phyloP scores from a whole-genome alignment of 2,113 vertebrate species.

The Ochotona curzoniae region DNA sequence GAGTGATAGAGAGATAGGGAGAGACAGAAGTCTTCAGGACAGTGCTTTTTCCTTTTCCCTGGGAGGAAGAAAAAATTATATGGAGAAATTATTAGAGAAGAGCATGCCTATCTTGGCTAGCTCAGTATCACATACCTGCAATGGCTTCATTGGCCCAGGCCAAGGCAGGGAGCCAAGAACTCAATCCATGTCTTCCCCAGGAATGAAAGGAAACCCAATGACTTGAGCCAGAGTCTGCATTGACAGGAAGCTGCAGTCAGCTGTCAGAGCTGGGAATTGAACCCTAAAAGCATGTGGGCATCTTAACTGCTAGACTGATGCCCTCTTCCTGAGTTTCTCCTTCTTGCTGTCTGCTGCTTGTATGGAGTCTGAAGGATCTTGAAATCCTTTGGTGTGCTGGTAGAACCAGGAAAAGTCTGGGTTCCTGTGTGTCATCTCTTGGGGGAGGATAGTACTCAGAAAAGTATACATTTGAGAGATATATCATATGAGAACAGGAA shows the following conservation, averaged over 20 bases:
- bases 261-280: background rate
- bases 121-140: too few relatives aligned
- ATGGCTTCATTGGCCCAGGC: too few relatives aligned
- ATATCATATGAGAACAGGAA: background rate
- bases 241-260: too few relatives aligned
- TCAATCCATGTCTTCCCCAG: too few relatives aligned
- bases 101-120: too few relatives aligned
- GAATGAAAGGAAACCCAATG: too few relatives aligned
- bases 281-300: too few relatives aligned
- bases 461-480: background rate
- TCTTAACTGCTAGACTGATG: too few relatives aligned
- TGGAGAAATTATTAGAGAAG: background rate
- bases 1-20: too few relatives aligned
- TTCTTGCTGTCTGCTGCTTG: background rate
- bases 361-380: background rate
- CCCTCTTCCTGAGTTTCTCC: background rate
- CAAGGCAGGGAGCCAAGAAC: too few relatives aligned
- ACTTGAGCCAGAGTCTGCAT: too few relatives aligned
- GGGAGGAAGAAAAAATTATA: slow-evolving; percentile 3
- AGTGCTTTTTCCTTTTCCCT: background rate
- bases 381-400: background rate
- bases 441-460: background rate
- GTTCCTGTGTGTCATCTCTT: background rate
- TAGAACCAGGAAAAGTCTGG: background rate
- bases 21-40: background rate